A percentile compares a stretch with the other conserved stretches of the same genome.
Evolutionary conservation across 2,797 vertebrate species (phyloP).

Genomic region (Sandelia bainsii): DNA sequence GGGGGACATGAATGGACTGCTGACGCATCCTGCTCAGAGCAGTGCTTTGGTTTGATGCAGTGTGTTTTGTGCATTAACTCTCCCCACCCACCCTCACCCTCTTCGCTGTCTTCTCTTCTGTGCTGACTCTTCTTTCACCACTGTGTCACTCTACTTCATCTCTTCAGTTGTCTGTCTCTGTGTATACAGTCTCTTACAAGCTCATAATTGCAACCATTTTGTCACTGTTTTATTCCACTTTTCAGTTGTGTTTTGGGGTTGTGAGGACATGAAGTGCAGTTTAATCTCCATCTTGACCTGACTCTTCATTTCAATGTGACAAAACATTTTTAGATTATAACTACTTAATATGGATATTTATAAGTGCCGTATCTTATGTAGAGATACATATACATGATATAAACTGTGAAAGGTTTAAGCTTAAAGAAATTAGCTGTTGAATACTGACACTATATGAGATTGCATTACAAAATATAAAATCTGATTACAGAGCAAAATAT

Average conservation of each 20-base stretch:
- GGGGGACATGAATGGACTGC: constrained; percentile 88
- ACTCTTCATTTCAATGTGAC: background rate
- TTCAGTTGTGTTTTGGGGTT: constrained; percentile 18
- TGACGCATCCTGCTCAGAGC: constrained; percentile 90
- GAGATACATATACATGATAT: background rate
- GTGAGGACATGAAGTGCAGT: background rate
- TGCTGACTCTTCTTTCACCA: constrained; percentile 54
- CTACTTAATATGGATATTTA: background rate
- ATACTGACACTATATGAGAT: constrained; percentile 4
- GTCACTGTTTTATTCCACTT: background rate
- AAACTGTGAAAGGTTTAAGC: background rate
- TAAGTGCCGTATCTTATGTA: background rate
- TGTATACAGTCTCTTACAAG: background rate
- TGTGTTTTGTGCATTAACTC: constrained; percentile 86
- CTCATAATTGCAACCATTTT: constrained; percentile 11
- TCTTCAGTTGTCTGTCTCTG: constrained; percentile 16
- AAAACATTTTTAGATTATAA: background rate
- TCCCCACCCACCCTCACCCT: constrained; percentile 43
- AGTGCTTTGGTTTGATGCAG: constrained; percentile 90
- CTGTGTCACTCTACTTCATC: constrained; percentile 42
- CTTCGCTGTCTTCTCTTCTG: constrained; percentile 50
- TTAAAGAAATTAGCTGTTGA: background rate
- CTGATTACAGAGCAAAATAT: background rate
- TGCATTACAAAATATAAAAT: background rate
- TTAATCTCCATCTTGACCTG: background rate